Evolutionary conservation across 2,113 vertebrate species (phyloP).

Genomic region (Toxotes jaculatrix): DNA sequence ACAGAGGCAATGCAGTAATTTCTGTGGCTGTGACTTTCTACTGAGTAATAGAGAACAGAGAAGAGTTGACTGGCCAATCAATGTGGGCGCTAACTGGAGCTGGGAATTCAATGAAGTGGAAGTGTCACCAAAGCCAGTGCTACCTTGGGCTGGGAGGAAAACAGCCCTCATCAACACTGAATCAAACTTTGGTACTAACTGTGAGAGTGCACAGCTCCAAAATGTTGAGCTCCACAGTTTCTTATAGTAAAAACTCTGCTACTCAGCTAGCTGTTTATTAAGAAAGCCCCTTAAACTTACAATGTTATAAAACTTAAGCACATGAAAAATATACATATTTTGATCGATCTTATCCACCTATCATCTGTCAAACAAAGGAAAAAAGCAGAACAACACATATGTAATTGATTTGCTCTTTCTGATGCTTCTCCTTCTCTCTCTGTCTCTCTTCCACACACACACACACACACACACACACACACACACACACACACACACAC

Average conservation of each 20-base stretch:
- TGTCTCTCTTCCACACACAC: not conserved
- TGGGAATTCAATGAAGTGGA: slow-evolving; percentile 44
- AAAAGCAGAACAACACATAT: not conserved
- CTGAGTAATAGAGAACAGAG: slow-evolving; percentile 48
- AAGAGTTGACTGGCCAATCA: slow-evolving; percentile 57
- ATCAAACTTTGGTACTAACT: slow-evolving; percentile 27
- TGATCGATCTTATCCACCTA: not conserved
- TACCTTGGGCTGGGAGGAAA: slow-evolving; percentile 16
- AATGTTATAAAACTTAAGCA: not conserved
- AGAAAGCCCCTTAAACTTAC: not conserved
- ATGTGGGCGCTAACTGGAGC: slow-evolving; percentile 49
- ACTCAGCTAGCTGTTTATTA: not conserved
- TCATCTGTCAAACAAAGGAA: not conserved
- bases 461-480: not conserved
- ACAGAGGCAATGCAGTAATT: slow-evolving; percentile 37
- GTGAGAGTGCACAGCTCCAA: slow-evolving; percentile 2
- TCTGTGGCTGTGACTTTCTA: slow-evolving; percentile 41
- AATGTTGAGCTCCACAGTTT: not conserved
- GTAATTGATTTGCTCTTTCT: not conserved
- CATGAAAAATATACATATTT: not conserved
- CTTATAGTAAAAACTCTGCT: not conserved
- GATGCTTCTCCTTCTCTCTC: not conserved
- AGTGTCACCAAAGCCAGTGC: slow-evolving; percentile 45
- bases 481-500: too few relatives aligned
- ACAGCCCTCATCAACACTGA: slow-evolving; percentile 34